A percentile compares a stretch with the other conserved stretches of the same genome.
These are phyloP conservation scores for Seladonia tumulorum DNA, from an alignment of 2,888 invertebrate genomes.

Conservation along the genomic window DNA sequence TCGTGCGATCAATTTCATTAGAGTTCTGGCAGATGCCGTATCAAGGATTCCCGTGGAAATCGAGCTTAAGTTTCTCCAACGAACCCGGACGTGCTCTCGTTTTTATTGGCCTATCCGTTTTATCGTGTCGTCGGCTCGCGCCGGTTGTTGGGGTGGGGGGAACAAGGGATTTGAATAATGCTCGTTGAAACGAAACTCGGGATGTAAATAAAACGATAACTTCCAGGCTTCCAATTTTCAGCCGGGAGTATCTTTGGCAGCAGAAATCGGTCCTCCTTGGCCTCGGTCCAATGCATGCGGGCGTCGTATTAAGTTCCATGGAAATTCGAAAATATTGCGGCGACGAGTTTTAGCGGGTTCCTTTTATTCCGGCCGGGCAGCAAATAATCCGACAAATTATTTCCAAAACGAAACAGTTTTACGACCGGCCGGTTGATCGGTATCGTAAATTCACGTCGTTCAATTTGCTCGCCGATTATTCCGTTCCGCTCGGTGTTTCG, in stretches of 20 bases:
- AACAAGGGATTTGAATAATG: slow-evolving; percentile 52
- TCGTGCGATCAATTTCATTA: slow-evolving; percentile 3
- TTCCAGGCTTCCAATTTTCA: slow-evolving; percentile 47
- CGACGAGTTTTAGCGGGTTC: slow-evolving; percentile 22
- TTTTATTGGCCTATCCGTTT: slow-evolving; percentile 25
- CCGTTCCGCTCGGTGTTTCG: background rate
- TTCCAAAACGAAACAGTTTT: background rate
- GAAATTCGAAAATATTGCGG: slow-evolving; percentile 36
- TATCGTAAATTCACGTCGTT: background rate
- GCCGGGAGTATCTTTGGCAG: slow-evolving; percentile 54
- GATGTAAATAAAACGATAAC: slow-evolving; percentile 69
- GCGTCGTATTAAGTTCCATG: slow-evolving; percentile 38
- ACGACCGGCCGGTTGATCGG: background rate
- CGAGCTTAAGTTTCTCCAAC: background rate
- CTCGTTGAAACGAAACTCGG: slow-evolving; percentile 53
- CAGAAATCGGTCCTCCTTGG: slow-evolving; percentile 54
- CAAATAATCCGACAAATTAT: slow-evolving; percentile 12
- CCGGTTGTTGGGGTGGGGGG: background rate
- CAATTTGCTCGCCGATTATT: background rate
- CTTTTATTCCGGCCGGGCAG: background rate
- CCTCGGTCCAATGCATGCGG: slow-evolving; percentile 51
- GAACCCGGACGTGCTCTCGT: background rate
- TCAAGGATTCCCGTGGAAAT: background rate
- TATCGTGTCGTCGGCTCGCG: slow-evolving; percentile 28
- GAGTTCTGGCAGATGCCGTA: slow-evolving; percentile 3